phyloP scores from a whole-genome alignment of 2,113 vertebrate genomes.

The Galeopterus variegatus region DNA sequence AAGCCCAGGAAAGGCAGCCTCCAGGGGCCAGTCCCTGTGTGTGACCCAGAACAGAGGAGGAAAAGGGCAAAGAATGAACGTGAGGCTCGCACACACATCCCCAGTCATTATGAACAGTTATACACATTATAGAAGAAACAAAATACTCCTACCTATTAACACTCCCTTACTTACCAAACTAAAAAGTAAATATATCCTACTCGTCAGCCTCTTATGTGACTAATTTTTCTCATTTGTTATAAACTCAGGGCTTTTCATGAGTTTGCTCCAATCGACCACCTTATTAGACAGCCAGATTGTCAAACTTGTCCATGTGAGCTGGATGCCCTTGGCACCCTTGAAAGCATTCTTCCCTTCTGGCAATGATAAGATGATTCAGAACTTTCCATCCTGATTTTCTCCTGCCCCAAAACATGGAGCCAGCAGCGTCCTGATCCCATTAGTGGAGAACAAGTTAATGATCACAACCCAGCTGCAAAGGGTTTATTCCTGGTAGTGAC shows the following conservation, averaged over 20 bases:
- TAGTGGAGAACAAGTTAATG: not conserved
- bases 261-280: not conserved
- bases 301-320: not conserved
- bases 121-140: not conserved
- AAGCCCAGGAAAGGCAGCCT: not conserved
- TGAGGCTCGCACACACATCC: not conserved
- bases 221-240: not conserved
- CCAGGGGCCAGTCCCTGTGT: rapidly evolving
- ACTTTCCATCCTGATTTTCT: not conserved
- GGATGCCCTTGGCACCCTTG: not conserved
- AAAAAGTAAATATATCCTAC: too few relatives aligned
- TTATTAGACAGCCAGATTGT: not conserved
- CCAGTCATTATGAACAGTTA: not conserved
- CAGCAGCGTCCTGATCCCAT: not conserved
- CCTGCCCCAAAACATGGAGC: not conserved
- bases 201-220: not conserved
- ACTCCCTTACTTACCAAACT: not conserved
- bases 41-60: not conserved
- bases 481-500: not conserved
- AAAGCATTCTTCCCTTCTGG: conserved; percentile 32
- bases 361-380: not conserved
- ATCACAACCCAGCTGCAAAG: not conserved
- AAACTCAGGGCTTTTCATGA: not conserved
- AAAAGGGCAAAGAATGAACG: not conserved
- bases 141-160: not conserved